A percentile compares a stretch with the other conserved stretches of the same genome.
Evolutionary conservation across 2,113 vertebrate species (phyloP).

Genomic region (Pseudorhombus dupliciocellatus): DNA sequence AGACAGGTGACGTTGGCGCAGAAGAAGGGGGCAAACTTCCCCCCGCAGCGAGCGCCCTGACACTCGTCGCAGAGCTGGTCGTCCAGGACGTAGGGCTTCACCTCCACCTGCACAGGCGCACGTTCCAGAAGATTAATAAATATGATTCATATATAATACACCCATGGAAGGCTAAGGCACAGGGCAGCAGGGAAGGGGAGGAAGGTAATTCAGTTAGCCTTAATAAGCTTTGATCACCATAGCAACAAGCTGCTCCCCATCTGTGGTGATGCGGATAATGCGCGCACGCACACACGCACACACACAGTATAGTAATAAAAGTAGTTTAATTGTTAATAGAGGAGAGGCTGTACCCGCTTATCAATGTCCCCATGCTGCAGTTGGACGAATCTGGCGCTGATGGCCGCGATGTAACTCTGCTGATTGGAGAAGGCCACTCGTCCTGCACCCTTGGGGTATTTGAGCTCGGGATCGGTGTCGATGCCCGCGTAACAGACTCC

Average conservation of each 20-base stretch:
- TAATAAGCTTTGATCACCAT: constrained; percentile 19
- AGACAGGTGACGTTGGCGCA: constrained; percentile 99
- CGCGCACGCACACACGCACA: background rate
- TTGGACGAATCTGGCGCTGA: constrained; percentile 98
- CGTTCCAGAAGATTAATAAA: background rate
- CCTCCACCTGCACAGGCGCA: constrained; percentile 87
- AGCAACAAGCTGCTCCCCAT: constrained; percentile 30
- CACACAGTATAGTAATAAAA: background rate
- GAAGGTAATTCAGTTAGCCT: constrained; percentile 35
- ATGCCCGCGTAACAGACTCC: constrained; percentile 98
- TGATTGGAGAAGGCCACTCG: constrained; percentile 99
- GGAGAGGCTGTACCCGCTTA: constrained; percentile 86
- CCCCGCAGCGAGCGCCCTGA: constrained; percentile 95
- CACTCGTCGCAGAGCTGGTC: constrained; percentile 99
- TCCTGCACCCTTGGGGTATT: constrained; percentile 97
- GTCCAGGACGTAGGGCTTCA: constrained; percentile 97
- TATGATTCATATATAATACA: no score
- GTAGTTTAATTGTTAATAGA: background rate
- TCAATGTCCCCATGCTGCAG: constrained; percentile 98
- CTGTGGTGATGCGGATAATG: background rate
- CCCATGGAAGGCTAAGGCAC: background rate
- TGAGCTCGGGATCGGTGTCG: constrained; percentile 96
- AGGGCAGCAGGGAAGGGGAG: background rate
- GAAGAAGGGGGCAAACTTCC: constrained; percentile 97
- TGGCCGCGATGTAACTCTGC: constrained; percentile 98